Evolutionary conservation across 64 coral and sea anemone species (phyloP), one percentile per base, ranked within the genome.

Genomic region (Montipora sp.): DNA sequence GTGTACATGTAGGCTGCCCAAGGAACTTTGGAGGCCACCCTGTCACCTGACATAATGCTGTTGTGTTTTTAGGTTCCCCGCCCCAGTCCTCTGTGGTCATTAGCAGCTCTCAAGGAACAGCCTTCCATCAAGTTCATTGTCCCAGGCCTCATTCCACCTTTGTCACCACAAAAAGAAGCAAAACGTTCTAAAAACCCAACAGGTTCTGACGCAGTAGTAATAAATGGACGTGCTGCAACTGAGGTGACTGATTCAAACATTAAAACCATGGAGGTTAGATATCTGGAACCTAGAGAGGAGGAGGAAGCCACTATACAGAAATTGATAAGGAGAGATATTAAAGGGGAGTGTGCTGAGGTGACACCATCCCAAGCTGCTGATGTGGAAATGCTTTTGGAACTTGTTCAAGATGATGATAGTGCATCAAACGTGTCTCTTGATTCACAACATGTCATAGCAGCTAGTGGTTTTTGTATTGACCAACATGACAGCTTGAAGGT

Each of bases 361-460:
- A 92, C 82, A 8, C 75, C 82, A 51, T 94, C 97, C 48, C 97
- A 98, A 85, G 92, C 87, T 87, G 84, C 49, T 61, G 93, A 91
- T 94, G 77, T 96, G 9, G 79, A 98, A 70, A 88, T 96, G 51
- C 67, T 98, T 27, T 78, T 93, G 14, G 97, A 96, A 20, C 91
- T 98, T 19, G 80, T 79, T 59, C 72, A 61, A 59, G 89, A 63
- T 14, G 83, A 46, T 75, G 81, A 77, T 48, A 80, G 70, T 36
- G 36, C 36, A 20, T 71, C 58, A 22, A 80, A 89, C 7, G 5
- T 59, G 13, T 89, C 72, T 58, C 6, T 65, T 11, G 78, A 83
- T 51, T 57, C 76, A 8, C 89, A 91, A 47, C 47, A 43, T 50
- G 44, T 75, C 24, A 77, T 85, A 49, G 8, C 45, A 71, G 47